A percentile compares a stretch with the other conserved stretches of the same genome.
Evolutionary conservation across 1,140 invertebrate genomes (phyloP).

Genomic region (Drosophila sechellia): DNA sequence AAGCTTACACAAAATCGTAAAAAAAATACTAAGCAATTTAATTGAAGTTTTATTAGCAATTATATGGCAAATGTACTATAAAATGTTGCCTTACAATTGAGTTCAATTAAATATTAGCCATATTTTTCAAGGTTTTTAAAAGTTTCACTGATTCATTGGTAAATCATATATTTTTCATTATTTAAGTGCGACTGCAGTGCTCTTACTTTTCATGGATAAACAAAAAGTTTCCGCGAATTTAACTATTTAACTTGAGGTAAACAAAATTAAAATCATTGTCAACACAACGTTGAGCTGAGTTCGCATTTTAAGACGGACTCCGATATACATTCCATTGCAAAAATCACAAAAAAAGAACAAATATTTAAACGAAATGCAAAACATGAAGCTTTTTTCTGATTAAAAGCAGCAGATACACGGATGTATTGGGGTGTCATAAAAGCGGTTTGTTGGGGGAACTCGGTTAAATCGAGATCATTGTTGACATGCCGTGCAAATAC

Average conservation of each 20-base stretch:
- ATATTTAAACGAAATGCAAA: constrained; percentile 70
- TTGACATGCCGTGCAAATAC: constrained; percentile 16
- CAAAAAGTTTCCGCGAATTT: constrained; percentile 33
- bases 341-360: constrained; percentile 44
- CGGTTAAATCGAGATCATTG: constrained; percentile 20
- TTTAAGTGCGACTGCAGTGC: constrained; percentile 1
- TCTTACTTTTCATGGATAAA: constrained; percentile 16
- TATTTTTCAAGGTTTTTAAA: not conserved
- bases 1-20: not conserved
- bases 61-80: not conserved
- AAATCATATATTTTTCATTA: not conserved
- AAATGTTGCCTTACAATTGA: not conserved
- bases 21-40: not conserved
- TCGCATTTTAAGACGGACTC: constrained; percentile 47
- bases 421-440: constrained; percentile 39
- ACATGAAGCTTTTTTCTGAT: constrained; percentile 56
- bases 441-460: constrained; percentile 20
- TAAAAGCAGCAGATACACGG: constrained; percentile 39
- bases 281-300: constrained; percentile 65
- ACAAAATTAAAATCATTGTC: constrained; percentile 57
- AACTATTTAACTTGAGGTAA: constrained; percentile 27
- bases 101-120: not conserved
- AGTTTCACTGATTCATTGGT: not conserved
- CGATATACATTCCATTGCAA: constrained; percentile 66
- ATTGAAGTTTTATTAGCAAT: not conserved